phyloP scores from a whole-genome alignment of 1,140 invertebrate species.

The Saccostrea glomerata region DNA sequence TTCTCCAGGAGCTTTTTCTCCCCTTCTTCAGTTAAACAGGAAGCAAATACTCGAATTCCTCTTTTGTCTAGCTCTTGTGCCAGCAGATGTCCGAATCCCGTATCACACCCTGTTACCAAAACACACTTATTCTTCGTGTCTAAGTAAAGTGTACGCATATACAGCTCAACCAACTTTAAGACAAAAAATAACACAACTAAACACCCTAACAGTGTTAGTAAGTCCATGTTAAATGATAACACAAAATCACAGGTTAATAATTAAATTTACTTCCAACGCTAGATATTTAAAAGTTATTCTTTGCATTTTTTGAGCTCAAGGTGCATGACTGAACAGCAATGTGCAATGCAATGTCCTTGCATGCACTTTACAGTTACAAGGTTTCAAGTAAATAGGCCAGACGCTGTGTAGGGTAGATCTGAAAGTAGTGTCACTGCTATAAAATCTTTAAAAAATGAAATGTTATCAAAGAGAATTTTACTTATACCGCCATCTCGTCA shows the following conservation, averaged over 20 bases:
- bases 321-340: not conserved
- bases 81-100: conserved; percentile 78
- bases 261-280: no score
- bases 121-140: conserved; percentile 61
- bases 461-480: no score
- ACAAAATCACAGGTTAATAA: not conserved
- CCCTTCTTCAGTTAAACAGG: conserved; percentile 64
- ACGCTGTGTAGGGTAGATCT: no score
- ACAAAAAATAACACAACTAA: not conserved
- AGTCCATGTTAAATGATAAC: not conserved
- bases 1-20: conserved; percentile 25
- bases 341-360: no score
- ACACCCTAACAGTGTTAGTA: not conserved
- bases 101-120: conserved; percentile 79
- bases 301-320: not conserved
- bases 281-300: not conserved
- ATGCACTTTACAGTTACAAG: no score
- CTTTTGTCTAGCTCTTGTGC: conserved; percentile 74
- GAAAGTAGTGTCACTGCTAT: no score
- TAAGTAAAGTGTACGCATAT: not conserved
- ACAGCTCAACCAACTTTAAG: not conserved
- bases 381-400: no score
- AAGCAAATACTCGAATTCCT: conserved; percentile 79
- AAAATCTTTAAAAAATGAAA: no score
- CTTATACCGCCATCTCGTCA: no score